phyloP scores from a whole-genome alignment of 2,113 vertebrate species.

The Dicerorhinus sumatrensis region DNA sequence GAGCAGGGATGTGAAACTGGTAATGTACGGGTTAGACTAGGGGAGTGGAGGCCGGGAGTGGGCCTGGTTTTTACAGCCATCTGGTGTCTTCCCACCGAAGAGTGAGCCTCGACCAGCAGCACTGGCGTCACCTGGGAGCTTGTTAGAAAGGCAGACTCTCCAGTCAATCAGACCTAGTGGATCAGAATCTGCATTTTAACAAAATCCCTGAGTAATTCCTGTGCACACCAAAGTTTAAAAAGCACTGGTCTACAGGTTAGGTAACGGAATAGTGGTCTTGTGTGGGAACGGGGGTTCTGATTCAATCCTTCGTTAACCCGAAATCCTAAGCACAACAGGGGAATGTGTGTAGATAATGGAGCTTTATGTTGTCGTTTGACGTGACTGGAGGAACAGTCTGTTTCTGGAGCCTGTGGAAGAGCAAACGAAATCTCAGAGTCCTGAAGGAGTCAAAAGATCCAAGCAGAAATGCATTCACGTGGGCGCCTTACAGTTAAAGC shows the following conservation, averaged over 20 bases:
- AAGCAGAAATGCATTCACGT: not conserved
- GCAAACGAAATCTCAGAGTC: not conserved
- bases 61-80: not conserved
- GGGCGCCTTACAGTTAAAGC: not conserved
- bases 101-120: not conserved
- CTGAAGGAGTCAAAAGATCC: not conserved
- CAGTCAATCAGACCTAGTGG: not conserved
- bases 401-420: not conserved
- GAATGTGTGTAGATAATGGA: fast-evolving
- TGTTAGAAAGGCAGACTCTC: not conserved
- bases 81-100: not conserved
- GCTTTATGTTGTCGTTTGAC: not conserved
- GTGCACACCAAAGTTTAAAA: not conserved
- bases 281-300: not conserved
- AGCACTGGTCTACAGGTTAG: not conserved
- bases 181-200: not conserved
- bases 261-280: not conserved
- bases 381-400: not conserved
- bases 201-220: not conserved
- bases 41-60: too few relatives aligned
- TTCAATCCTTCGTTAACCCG: not conserved
- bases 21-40: not conserved
- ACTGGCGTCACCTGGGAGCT: not conserved
- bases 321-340: not conserved
- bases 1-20: not conserved